phyloP scores from a whole-genome alignment of 2,888 invertebrate species.

The Drosophila monieri region DNA sequence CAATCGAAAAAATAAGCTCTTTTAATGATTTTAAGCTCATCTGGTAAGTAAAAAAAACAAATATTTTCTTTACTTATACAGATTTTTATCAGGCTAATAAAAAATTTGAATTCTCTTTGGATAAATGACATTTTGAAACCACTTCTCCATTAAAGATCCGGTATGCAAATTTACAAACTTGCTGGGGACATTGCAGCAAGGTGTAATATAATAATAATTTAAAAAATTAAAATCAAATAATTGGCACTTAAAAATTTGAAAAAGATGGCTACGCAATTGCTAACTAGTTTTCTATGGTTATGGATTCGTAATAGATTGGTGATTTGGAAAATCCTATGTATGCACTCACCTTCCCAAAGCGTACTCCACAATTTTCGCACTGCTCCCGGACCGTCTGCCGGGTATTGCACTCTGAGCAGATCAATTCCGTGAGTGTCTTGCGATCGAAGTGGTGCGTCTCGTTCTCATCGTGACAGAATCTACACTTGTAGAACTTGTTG shows the following conservation, averaged over 20 bases:
- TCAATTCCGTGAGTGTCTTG: slow-evolving; percentile 92
- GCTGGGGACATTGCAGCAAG: background rate
- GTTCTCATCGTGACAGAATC: slow-evolving; percentile 95
- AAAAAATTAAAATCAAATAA: background rate
- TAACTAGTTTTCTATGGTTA: background rate
- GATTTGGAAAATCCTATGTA: background rate
- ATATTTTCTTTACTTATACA: background rate
- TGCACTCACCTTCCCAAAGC: slow-evolving; percentile 90
- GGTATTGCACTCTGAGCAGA: slow-evolving; percentile 92
- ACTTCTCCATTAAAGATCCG: background rate
- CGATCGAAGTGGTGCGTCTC: slow-evolving; percentile 93
- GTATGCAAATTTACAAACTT: background rate
- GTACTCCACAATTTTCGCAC: slow-evolving; percentile 90
- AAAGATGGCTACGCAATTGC: background rate
- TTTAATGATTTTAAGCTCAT: background rate
- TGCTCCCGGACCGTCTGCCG: slow-evolving; percentile 91
- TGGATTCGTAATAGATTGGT: background rate
- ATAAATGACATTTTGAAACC: background rate
- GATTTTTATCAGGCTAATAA: background rate
- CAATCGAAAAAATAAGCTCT: background rate
- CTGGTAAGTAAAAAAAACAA: background rate
- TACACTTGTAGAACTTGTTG: slow-evolving; percentile 93
- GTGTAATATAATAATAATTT: background rate
- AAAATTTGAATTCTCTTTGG: background rate
- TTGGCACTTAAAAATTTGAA: background rate